A percentile compares a stretch with the other conserved stretches of the same genome.
Conservation (phyloP, 2,888 invertebrate species). For the Schizaphis graminum region DNA sequence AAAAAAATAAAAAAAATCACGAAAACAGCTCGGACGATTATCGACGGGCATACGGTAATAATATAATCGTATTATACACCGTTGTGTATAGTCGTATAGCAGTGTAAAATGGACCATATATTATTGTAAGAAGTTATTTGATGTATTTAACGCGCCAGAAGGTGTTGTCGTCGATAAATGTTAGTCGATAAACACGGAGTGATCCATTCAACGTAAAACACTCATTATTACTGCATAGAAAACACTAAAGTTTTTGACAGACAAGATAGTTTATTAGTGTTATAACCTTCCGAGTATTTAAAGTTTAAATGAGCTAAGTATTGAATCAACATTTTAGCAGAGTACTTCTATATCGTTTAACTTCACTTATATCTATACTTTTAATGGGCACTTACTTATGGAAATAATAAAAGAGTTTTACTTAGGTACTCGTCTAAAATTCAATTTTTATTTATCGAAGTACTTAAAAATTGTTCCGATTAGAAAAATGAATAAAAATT, state of each 20-base stretch:
- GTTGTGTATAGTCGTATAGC: not conserved
- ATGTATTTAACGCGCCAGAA: not conserved
- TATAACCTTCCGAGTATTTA: no score
- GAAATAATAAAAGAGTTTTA: no score
- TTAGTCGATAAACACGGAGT: not conserved
- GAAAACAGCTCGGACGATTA: not conserved
- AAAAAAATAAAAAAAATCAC: constrained; percentile 12
- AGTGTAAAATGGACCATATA: not conserved
- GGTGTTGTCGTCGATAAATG: not conserved
- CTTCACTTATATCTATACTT: no score
- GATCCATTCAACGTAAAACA: not conserved
- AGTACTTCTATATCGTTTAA: no score
- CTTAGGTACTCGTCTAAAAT: no score
- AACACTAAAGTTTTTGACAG: not conserved
- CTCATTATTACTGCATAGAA: not conserved
- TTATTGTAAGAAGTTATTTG: not conserved
- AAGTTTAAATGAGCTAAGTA: no score
- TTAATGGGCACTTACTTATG: no score
- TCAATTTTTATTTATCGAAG: no score
- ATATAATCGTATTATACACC: not conserved
- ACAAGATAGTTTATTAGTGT: no score
- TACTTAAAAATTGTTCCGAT: no score
- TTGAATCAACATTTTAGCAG: no score
- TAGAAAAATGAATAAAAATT: no score
- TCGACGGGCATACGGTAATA: not conserved